Percentiles rank a stretch among this genome's conserved stretches.
phyloP scores from a whole-genome alignment of 2,113 vertebrate species.

The Phylloscopus trochilus region DNA sequence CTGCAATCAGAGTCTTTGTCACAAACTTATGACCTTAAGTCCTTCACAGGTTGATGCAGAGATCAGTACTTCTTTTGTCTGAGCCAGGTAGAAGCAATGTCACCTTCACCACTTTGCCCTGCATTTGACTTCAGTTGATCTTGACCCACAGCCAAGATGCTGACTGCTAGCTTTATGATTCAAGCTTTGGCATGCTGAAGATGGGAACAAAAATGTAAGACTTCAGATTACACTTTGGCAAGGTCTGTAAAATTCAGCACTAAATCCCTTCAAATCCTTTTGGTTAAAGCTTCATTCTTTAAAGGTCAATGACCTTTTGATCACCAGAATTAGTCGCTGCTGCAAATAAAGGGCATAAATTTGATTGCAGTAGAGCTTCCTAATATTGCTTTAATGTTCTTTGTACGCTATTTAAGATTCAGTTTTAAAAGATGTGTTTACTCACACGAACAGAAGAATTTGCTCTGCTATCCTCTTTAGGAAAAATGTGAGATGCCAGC shows the following conservation, averaged over 20 bases:
- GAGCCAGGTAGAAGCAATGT: conserved; percentile 49
- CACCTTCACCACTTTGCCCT: conserved; percentile 41
- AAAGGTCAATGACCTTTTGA: not conserved
- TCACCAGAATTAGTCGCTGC: not conserved
- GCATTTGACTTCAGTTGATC: conserved; percentile 1
- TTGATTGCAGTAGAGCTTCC: not conserved
- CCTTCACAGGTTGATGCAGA: not conserved
- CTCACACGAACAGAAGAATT: not conserved
- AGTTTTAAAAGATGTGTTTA: not conserved
- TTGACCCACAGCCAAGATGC: conserved; percentile 46
- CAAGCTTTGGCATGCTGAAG: conserved; percentile 29
- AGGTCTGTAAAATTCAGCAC: not conserved
- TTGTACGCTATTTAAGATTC: not conserved
- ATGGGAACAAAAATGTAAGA: conserved; percentile 33
- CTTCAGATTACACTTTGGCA: conserved; percentile 63
- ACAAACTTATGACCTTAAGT: not conserved
- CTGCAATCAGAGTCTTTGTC: not conserved
- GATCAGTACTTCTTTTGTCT: not conserved
- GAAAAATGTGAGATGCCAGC: not conserved
- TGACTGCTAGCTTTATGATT: conserved; percentile 28
- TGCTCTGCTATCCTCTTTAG: not conserved
- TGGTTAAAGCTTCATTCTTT: conserved; percentile 1
- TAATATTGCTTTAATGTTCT: not conserved
- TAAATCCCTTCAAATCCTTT: conserved; percentile 20
- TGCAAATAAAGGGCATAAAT: not conserved